phyloP scores from a whole-genome alignment of 2,113 vertebrate genomes.

The Felis chaus region DNA sequence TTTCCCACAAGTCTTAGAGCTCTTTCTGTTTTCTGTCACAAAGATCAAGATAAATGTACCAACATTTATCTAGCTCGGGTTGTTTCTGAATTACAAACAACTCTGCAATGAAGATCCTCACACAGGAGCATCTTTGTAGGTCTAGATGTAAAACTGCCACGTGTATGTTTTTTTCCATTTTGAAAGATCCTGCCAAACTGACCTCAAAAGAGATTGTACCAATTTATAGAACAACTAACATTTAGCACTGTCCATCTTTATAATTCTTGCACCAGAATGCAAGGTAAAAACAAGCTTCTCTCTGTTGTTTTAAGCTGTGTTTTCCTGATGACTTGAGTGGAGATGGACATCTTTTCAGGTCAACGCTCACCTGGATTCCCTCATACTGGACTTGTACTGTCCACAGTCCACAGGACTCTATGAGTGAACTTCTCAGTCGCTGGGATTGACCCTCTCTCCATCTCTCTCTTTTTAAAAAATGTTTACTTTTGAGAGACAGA shows the following conservation, averaged over 20 bases:
- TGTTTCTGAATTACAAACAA: background rate
- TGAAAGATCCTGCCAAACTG: background rate
- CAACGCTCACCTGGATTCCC: background rate
- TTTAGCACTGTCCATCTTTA: background rate
- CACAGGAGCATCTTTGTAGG: background rate
- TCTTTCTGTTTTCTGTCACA: background rate
- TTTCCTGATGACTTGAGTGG: background rate
- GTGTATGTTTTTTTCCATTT: background rate
- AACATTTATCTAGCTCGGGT: background rate
- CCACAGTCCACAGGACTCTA: background rate
- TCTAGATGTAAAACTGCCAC: background rate
- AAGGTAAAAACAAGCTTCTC: background rate
- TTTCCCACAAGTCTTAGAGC: background rate
- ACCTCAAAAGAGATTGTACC: background rate
- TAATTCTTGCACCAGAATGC: background rate
- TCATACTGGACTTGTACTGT: background rate
- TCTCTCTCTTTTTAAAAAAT: too few relatives aligned
- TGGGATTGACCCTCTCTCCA: background rate
- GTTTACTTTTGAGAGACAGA: too few relatives aligned
- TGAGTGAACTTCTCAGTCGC: background rate
- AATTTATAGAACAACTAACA: background rate
- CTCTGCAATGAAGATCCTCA: background rate
- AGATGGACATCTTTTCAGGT: background rate
- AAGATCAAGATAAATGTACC: background rate
- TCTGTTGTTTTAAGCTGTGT: background rate